phyloP scores from a whole-genome alignment of 2,797 vertebrate genomes.

The Furcifer pardalis region DNA sequence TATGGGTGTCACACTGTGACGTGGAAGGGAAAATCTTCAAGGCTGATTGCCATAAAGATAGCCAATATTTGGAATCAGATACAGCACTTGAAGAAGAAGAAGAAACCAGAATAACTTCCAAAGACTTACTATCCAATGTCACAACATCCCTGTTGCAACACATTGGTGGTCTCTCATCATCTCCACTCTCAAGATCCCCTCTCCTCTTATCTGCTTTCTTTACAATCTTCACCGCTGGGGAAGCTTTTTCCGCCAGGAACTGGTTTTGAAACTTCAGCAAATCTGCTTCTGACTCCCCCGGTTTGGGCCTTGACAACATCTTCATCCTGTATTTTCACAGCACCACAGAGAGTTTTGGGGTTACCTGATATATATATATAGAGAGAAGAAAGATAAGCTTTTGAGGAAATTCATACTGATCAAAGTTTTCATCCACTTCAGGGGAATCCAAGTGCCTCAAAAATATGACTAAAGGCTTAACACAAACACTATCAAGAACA shows the following conservation, averaged over 20 bases:
- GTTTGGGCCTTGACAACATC: constrained; percentile 92
- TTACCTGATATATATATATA: neutral
- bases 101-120: neutral
- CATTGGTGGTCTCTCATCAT: neutral
- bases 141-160: constrained; percentile 84
- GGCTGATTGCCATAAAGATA: too few species aligned
- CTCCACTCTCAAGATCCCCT: constrained; percentile 67
- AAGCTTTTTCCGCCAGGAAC: constrained; percentile 84
- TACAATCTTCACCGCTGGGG: constrained; percentile 83
- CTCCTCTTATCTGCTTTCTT: constrained; percentile 89
- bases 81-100: too few species aligned
- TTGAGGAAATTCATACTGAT: neutral
- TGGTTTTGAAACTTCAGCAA: constrained; percentile 88
- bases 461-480: constrained; percentile 17
- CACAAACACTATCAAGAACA: too few species aligned
- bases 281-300: constrained; percentile 91
- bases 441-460: neutral
- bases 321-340: constrained; percentile 31
- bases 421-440: neutral
- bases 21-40: too few species aligned
- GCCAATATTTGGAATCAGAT: too few species aligned
- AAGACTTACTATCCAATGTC: constrained; percentile 82
- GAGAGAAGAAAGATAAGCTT: constrained; percentile 24
- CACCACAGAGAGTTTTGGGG: neutral
- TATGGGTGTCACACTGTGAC: too few species aligned